Conservation (phyloP, 1,140 invertebrate species). For the Kradibia gibbosae region DNA sequence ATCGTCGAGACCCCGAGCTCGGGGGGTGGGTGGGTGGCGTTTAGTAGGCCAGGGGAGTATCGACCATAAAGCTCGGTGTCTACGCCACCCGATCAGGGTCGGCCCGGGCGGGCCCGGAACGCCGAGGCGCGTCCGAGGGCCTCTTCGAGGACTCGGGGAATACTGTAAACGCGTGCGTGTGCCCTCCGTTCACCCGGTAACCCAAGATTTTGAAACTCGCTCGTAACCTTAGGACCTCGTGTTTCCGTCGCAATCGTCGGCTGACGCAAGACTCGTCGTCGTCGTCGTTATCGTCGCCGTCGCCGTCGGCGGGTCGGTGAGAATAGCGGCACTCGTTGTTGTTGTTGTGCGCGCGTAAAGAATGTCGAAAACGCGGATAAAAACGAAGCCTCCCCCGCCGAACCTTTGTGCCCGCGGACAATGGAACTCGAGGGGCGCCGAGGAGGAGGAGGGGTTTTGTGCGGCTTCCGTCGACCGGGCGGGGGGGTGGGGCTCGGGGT, state of each 20-base stretch:
- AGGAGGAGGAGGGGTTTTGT: too few species aligned
- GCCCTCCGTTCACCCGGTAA: too few species aligned
- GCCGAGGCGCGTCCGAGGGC: too few species aligned
- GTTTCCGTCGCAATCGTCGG: background rate
- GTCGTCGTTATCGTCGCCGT: background rate
- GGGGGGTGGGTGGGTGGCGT: background rate
- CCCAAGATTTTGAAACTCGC: too few species aligned
- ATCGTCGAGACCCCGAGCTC: too few species aligned
- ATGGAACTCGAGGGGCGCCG: background rate
- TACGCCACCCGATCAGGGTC: too few species aligned
- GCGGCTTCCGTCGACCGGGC: background rate
- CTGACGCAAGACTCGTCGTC: background rate
- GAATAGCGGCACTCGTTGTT: background rate
- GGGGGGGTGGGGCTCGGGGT: too few species aligned
- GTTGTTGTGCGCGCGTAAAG: background rate
- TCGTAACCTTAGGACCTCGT: too few species aligned
- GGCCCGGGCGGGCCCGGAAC: background rate
- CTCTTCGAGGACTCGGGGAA: background rate
- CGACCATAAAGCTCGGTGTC: background rate
- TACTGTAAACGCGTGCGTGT: background rate
- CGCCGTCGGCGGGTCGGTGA: too few species aligned
- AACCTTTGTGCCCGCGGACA: background rate
- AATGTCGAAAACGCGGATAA: background rate
- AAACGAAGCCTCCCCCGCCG: slow-evolving; percentile 1
- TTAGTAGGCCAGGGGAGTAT: background rate